These are phyloP conservation scores for Ptilodon capucinus DNA, from an alignment of 2,888 invertebrate genomes.

Conservation along the genomic window DNA sequence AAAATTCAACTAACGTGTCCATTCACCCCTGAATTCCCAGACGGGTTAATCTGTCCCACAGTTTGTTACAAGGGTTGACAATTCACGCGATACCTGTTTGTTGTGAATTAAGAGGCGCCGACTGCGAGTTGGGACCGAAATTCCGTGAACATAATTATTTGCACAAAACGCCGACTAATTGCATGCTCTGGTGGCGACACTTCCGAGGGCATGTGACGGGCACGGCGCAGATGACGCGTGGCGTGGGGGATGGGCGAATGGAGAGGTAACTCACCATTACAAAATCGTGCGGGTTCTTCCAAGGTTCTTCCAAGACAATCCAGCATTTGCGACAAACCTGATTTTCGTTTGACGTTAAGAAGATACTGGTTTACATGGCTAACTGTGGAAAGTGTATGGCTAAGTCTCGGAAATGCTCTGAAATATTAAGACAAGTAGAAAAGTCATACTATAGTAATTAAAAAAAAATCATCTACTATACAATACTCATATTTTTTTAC, in stretches of 20 bases:
- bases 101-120: constrained; percentile 60
- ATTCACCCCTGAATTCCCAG: constrained; percentile 6
- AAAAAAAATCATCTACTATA: too few species aligned
- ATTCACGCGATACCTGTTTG: constrained; percentile 44
- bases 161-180: constrained; percentile 75
- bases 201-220: constrained; percentile 60
- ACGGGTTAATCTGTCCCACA: constrained; percentile 8
- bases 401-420: too few species aligned
- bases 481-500: too few species aligned
- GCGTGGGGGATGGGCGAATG: constrained; percentile 27
- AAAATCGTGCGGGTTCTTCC: too few species aligned
- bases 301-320: too few species aligned
- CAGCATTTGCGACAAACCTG: too few species aligned
- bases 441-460: too few species aligned
- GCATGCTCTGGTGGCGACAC: constrained; percentile 71
- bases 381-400: too few species aligned
- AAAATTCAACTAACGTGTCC: constrained; percentile 4
- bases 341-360: too few species aligned
- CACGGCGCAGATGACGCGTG: constrained; percentile 27
- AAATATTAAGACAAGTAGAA: too few species aligned
- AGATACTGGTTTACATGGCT: too few species aligned
- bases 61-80: constrained; percentile 25
- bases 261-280: background rate
- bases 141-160: constrained; percentile 69
- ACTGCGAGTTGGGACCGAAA: constrained; percentile 41